A percentile compares a stretch with the other conserved stretches of the same genome.
Evolutionary conservation across 2,113 vertebrate genomes (phyloP).

Genomic region (Anarhynchus alexandrinus): DNA sequence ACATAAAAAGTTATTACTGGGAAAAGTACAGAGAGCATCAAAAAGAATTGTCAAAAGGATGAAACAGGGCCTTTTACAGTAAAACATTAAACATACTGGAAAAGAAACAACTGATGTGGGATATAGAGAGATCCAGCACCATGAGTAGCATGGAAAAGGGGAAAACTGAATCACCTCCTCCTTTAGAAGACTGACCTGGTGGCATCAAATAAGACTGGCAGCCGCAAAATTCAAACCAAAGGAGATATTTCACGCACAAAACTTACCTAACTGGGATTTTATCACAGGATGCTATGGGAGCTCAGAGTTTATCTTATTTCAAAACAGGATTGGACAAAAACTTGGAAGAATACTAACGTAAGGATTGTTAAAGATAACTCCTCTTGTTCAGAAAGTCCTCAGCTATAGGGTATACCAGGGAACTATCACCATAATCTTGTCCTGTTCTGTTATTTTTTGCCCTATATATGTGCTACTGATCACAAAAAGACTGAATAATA

Average conservation of each 20-base stretch:
- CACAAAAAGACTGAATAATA: background rate
- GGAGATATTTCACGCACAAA: background rate
- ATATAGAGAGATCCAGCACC: background rate
- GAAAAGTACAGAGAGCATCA: background rate
- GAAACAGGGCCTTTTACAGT: background rate
- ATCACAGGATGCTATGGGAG: background rate
- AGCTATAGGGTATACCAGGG: background rate
- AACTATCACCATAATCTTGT: background rate
- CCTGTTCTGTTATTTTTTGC: background rate
- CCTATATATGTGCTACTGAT: background rate
- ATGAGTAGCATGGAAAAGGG: background rate
- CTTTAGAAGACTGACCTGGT: background rate
- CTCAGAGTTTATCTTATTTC: background rate
- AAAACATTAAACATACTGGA: background rate
- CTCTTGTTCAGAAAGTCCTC: background rate
- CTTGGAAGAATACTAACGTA: background rate
- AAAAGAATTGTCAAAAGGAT: background rate
- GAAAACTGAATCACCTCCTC: background rate
- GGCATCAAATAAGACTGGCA: background rate
- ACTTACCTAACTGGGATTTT: background rate
- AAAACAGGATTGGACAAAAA: background rate
- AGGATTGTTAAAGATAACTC: background rate
- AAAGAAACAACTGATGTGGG: background rate
- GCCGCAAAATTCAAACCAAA: background rate
- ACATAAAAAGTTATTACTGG: background rate